Conservation (phyloP, 1,140 invertebrate genomes). For the Berghia stephanieae region DNA sequence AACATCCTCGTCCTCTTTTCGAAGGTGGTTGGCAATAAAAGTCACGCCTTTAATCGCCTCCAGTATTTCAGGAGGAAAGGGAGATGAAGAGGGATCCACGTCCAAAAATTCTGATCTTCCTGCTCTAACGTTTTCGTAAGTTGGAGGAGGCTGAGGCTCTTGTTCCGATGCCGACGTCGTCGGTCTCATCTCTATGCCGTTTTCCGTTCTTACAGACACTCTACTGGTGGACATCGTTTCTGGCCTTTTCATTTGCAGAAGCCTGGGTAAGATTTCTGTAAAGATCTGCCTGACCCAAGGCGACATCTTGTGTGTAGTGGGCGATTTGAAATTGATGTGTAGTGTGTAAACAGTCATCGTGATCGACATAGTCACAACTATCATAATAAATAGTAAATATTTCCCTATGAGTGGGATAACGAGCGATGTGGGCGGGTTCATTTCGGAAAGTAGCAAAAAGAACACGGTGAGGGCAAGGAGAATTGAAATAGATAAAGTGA, state of each 20-base stretch:
- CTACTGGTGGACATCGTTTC: slow-evolving; percentile 1
- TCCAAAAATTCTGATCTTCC: slow-evolving; percentile 82
- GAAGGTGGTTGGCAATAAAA: too few relatives aligned
- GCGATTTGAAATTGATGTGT: slow-evolving; percentile 63
- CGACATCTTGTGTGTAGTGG: slow-evolving; percentile 63
- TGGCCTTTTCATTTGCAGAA: slow-evolving; percentile 63
- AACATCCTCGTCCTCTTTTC: too few relatives aligned
- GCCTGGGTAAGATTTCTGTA: slow-evolving; percentile 61
- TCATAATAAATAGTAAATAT: slow-evolving; percentile 66
- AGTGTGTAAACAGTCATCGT: slow-evolving; percentile 65
- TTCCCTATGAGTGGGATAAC: slow-evolving; percentile 64
- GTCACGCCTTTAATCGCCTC: too few relatives aligned
- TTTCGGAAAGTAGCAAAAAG: slow-evolving; percentile 64
- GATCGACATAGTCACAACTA: slow-evolving; percentile 67
- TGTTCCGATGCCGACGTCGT: too few relatives aligned
- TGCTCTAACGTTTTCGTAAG: slow-evolving; percentile 68
- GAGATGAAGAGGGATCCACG: slow-evolving; percentile 62
- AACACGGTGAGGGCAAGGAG: slow-evolving; percentile 66
- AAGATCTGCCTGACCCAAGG: slow-evolving; percentile 64
- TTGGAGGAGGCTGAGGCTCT: too few relatives aligned
- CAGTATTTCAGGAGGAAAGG: too few relatives aligned
- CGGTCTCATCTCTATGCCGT: slow-evolving; percentile 60
- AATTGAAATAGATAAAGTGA: slow-evolving; percentile 65
- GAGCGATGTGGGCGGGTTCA: slow-evolving; percentile 66
- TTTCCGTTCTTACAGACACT: slow-evolving; percentile 14